Base-by-base conservation (phyloP, 1,140 invertebrate species). In the Neodiprion fabricii region DNA sequence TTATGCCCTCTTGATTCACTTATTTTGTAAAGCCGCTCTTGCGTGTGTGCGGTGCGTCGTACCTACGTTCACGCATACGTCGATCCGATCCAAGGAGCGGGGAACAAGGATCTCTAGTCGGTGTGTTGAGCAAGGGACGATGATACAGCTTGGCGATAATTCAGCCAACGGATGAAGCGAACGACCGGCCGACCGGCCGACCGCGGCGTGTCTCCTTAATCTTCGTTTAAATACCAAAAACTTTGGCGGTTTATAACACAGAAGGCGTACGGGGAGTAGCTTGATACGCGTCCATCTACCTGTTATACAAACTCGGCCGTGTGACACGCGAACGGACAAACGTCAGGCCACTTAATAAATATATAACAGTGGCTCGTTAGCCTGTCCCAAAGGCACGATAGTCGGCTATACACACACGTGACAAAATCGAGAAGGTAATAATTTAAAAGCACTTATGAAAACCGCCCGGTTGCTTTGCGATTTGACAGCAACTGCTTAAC, bases 361-460 rank as follows among this genome's bases (percentile, higher is more conserved):
- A 61, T 61, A 61, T 61, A 61, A 61, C 53, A 12, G n/a, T 9
- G 53, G 53, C 53, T 61, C 53, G 53, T 61, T 61, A 61, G 53
- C 3, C 11, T 61, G 53, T 61, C 53, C 53, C 28, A 40, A 40
- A 40, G 28, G n/a, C 53, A 17, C n/a, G 0, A 61, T 14, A 61
- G 53, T 61, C 53, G 9, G 53, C 11, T 40, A 0, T 61, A 61
- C 53, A 17, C n/a, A 53, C n/a, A 61, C 3, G 53, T 61, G 53
- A 61, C 53, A 61, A 61, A 61, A 61, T 61, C 53, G 0, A 9
- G 11, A 61, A 17, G 53, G 53, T 61, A 61, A 61, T 61, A 61
- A 61, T 61, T 61, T 61, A 61, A 61, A 61, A 61, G 11, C n/a
- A 61, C 53, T 61, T 61, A 61, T 14, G 17, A 61, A 40, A 40